Base-by-base conservation (phyloP, 37 sponge, comb jelly and placozoan species). In the Ianthella basta region DNA sequence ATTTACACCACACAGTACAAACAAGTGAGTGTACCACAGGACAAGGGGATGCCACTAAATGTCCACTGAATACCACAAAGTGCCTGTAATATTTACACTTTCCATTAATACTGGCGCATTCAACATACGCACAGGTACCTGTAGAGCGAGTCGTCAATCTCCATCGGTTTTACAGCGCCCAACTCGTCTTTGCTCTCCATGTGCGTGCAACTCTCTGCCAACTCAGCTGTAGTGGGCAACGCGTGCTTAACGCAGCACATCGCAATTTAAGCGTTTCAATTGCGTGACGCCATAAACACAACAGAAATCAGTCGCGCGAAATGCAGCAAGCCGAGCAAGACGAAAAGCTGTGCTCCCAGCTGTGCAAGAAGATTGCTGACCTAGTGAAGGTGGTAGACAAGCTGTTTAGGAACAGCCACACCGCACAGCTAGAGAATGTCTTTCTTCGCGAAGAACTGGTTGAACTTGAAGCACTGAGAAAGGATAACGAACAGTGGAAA, bases 91-190 rank as follows among this genome's bases (percentile, higher is more conserved):
- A 10, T 44, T 8, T 3, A 44, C 50, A 44, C 50, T 10, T 44
- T 44, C 50, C 8, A 8, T 44, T 44, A 44, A 44, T 44, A 44
- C 50, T 8, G 6, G 3, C 50, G n/a, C n/a, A n/a, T n/a, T n/a
- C n/a, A n/a, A 44, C 50, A 44, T 3, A 44, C 50, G 50, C 50
- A 8, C 50, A 44, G 50, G 50, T 44, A 90, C 93, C 93, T 93
- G 90, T 94, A 94, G 59, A 94, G 61, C 3, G 95, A 94, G 54
- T 94, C 95, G 77, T 94, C 95, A 55, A 94, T 94, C 81, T 91
- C 92, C 72, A 83, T 88, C 30, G 50, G 32, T 56, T 80, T 67
- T 8, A 44, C 50, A 44, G 50, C 3, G 3, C 8, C 50, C 6
- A 8, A 44, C 50, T 44, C 6, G 8, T 44, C 50, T 44, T 44